These are phyloP conservation scores for Drosophila antonietae DNA, from an alignment of 2,888 invertebrate species.

Conservation along the genomic window DNA sequence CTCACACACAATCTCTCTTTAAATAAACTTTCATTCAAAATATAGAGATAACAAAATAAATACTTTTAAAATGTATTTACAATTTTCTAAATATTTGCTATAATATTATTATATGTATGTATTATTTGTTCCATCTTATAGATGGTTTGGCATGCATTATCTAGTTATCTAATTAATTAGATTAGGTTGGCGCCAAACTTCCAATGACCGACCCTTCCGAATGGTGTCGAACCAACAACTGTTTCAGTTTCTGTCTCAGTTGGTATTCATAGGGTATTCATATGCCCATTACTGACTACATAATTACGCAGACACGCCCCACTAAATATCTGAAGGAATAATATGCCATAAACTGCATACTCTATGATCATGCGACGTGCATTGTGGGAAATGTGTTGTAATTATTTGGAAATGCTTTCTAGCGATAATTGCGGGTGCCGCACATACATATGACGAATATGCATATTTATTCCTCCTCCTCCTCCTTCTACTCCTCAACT, in stretches of 20 bases:
- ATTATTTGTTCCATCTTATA: no score
- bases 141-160: not conserved
- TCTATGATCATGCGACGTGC: conserved; percentile 29
- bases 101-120: no score
- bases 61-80: no score
- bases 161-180: not conserved
- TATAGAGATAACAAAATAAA: no score
- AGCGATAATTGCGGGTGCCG: conserved; percentile 77
- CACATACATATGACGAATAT: not conserved
- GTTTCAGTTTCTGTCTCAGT: conserved; percentile 15
- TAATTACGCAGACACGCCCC: conserved; percentile 68
- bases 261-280: conserved; percentile 33
- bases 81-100: no score
- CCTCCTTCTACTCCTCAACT: no score
- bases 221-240: conserved; percentile 6
- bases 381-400: conserved; percentile 64
- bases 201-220: not conserved
- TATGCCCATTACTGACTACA: conserved; percentile 54
- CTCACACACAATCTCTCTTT: no score
- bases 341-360: conserved; percentile 59
- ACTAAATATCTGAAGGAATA: conserved; percentile 44
- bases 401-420: conserved; percentile 78
- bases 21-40: no score
- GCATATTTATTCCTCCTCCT: conserved; percentile 19
- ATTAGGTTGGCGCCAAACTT: not conserved